Percentiles rank a stretch among this genome's conserved stretches.
Evolutionary conservation across 2,113 vertebrate genomes (phyloP).

Genomic region (Sorex araneus): DNA sequence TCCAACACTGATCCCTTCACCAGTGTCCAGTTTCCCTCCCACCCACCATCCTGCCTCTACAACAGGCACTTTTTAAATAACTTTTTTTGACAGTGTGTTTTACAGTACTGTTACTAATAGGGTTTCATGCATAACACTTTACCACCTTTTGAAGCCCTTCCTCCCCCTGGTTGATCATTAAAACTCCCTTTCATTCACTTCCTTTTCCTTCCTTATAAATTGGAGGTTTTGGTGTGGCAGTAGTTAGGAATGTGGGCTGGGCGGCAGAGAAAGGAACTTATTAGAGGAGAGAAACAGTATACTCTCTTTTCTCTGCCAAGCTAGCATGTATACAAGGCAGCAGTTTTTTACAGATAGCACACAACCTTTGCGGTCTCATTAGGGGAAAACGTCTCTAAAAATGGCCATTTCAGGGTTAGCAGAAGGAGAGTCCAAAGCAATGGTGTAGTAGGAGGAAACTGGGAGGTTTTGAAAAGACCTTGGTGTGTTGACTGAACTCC

Average conservation of each 20-base stretch:
- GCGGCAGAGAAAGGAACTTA: neutral
- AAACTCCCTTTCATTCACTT: neutral
- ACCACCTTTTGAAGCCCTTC: too few relatives aligned
- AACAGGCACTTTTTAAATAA: too few relatives aligned
- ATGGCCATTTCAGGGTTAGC: neutral
- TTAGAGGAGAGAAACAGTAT: neutral
- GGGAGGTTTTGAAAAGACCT: neutral
- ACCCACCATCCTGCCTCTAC: too few relatives aligned
- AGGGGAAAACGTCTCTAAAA: constrained; percentile 18
- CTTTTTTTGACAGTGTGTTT: too few relatives aligned
- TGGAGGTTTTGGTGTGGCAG: neutral
- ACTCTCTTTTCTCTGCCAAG: neutral
- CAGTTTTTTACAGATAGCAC: neutral
- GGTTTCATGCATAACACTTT: too few relatives aligned
- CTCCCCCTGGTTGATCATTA: too few relatives aligned
- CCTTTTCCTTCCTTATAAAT: neutral
- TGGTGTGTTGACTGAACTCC: neutral
- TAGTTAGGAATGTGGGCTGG: neutral
- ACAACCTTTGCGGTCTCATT: neutral
- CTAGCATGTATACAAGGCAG: neutral
- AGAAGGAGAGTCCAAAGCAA: neutral
- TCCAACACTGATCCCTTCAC: too few relatives aligned
- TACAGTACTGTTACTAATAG: too few relatives aligned
- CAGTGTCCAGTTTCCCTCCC: too few relatives aligned
- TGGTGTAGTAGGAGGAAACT: neutral